These are phyloP conservation scores for Neopipo cinnamomea DNA, from an alignment of 2,113 vertebrate genomes.

Conservation along the genomic window DNA sequence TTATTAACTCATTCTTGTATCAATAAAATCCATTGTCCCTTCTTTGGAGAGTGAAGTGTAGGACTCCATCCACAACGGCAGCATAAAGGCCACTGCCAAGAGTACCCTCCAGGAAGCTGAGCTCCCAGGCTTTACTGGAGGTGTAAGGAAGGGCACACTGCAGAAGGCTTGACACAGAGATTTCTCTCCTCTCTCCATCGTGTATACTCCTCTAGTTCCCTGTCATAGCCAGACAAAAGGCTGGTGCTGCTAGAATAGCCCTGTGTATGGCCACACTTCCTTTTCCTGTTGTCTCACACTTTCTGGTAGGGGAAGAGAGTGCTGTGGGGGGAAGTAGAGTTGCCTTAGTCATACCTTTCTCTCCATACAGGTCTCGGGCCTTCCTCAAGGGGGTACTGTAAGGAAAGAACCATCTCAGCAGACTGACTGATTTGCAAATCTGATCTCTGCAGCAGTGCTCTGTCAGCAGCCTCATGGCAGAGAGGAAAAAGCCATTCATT, in stretches of 20 bases:
- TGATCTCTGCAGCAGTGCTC: neutral
- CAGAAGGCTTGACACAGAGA: neutral
- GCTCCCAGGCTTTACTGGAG: neutral
- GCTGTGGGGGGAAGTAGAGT: neutral
- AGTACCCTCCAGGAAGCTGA: neutral
- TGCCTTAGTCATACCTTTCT: neutral
- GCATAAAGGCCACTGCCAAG: neutral
- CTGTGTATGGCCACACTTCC: neutral
- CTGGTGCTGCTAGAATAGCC: neutral
- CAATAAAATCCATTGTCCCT: neutral
- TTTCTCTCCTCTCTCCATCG: neutral
- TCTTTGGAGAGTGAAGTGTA: neutral
- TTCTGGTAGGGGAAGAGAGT: neutral
- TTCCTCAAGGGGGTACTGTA: neutral
- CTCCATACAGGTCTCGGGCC: neutral
- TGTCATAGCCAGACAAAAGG: neutral
- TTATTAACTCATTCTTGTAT: neutral
- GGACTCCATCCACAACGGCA: neutral
- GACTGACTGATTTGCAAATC: rapidly evolving
- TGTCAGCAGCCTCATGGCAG: neutral
- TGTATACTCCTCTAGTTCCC: neutral
- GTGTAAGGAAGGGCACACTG: neutral
- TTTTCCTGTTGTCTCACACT: neutral
- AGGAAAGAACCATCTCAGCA: neutral
- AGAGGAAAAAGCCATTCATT: neutral